Conservation (phyloP, 1,140 invertebrate genomes). For the Trachymyrmex cornetzi region DNA sequence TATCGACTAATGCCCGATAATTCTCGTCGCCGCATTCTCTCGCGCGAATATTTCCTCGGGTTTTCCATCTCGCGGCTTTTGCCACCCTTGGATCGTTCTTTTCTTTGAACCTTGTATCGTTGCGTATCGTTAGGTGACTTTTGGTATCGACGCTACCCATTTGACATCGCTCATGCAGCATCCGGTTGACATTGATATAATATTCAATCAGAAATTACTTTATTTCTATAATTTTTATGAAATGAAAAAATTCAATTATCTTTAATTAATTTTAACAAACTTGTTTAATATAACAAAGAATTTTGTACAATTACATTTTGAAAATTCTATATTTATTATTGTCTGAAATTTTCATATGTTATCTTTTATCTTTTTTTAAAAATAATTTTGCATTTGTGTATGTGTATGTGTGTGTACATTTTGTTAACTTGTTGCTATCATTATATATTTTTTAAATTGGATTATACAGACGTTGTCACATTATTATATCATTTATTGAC, state of each 20-base stretch:
- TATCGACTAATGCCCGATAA: constrained; percentile 84
- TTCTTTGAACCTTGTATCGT: constrained; percentile 68
- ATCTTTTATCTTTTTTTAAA: background rate
- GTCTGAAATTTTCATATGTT: background rate
- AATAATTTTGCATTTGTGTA: background rate
- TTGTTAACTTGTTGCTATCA: too few species aligned
- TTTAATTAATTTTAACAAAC: background rate
- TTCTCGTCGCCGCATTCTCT: constrained; percentile 77
- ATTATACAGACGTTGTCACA: background rate
- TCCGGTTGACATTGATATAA: background rate
- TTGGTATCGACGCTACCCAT: background rate
- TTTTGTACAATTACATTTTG: background rate
- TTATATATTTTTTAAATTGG: background rate
- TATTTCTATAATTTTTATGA: constrained; percentile 1
- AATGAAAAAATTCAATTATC: background rate
- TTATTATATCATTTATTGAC: constrained; percentile 12
- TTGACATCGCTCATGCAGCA: background rate
- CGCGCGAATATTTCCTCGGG: constrained; percentile 78
- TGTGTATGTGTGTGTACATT: too few species aligned
- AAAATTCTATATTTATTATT: constrained; percentile 13
- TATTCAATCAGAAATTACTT: background rate
- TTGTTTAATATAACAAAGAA: background rate
- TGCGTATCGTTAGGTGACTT: constrained; percentile 20
- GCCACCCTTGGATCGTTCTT: constrained; percentile 71
- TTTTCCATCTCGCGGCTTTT: constrained; percentile 72